Base-by-base conservation (phyloP, 2,113 vertebrate genomes). In the Hoplias malabaricus region DNA sequence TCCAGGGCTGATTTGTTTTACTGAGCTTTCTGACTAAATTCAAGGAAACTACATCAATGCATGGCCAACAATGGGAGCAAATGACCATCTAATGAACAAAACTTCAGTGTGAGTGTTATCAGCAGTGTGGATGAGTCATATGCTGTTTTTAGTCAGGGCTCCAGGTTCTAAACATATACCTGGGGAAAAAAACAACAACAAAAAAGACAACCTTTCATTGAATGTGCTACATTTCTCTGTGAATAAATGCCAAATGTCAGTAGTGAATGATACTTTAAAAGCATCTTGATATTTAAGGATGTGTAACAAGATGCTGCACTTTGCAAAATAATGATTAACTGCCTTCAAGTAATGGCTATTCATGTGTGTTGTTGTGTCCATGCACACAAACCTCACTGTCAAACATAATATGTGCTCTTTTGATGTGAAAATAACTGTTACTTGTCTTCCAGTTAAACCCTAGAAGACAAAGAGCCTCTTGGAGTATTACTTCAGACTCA, bases 111-210 rank as follows among this genome's bases (percentile, higher is more conserved):
- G 29, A 36, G 29, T 8, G 27, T 5, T 43, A 42, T 48, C 29
- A 74, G 40, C 8, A 21, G 3, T 27, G 54, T 25, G 31, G 40
- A 62, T 33, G 42, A 48, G 29, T 66, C 43, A 75, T 74, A 57
- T 74, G 57, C 70, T 48, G 57, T 13, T 57, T 69, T 76, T 75
- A 75, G 57, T 14, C 29, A 29, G 34, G 42, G 21, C 19, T 4
- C 16, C 13, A 75, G 10, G 25, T 53, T 66, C 21, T 29, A 75
- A 66, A 27, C 59, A 75, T 36, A 50, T 6, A 14, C 59, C 33
- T 36, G 59, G n/a, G n/a, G n/a, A n/a, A 40, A 23, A 54, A 53
- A 25, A 23, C 42, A 75, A 75, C 27, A 14, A 43, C 34, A 2
- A 53, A 13, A n/a, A n/a, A n/a, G n/a, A n/a, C n/a, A n/a, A n/a